phyloP scores from a whole-genome alignment of 1,140 invertebrate genomes.

The Anoplophora glabripennis region DNA sequence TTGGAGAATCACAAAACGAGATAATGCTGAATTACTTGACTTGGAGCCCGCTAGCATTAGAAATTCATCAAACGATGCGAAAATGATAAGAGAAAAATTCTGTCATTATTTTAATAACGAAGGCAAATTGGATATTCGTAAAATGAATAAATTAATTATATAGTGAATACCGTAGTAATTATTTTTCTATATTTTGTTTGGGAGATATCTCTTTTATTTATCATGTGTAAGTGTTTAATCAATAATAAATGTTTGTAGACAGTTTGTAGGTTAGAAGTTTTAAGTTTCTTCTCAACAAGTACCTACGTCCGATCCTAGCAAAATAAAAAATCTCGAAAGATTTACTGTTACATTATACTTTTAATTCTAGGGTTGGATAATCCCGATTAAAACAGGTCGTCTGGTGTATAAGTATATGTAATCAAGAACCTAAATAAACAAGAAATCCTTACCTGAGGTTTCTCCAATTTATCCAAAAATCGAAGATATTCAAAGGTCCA shows the following conservation, averaged over 20 bases:
- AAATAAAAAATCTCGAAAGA: not conserved
- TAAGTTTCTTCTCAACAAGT: not conserved
- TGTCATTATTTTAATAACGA: slow-evolving; percentile 1
- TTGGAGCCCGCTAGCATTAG: no score
- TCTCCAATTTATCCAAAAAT: not conserved
- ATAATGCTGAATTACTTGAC: no score
- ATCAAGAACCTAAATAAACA: not conserved
- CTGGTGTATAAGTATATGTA: no score
- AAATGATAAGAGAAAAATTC: not conserved
- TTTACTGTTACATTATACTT: not conserved
- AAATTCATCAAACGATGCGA: not conserved
- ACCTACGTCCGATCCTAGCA: not conserved
- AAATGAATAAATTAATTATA: not conserved
- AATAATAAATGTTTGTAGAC: no score
- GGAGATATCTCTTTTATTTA: not conserved
- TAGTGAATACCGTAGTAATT: not conserved
- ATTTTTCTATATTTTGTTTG: not conserved
- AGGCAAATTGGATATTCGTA: slow-evolving; percentile 1
- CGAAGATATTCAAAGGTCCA: slow-evolving; percentile 2
- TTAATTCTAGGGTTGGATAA: no score
- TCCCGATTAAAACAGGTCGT: no score
- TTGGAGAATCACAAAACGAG: no score
- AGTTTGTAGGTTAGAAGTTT: not conserved
- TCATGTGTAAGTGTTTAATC: not conserved
- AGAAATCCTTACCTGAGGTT: slow-evolving; percentile 1